Base-by-base conservation (phyloP, 2,888 invertebrate genomes). In the Brenthis daphne region DNA sequence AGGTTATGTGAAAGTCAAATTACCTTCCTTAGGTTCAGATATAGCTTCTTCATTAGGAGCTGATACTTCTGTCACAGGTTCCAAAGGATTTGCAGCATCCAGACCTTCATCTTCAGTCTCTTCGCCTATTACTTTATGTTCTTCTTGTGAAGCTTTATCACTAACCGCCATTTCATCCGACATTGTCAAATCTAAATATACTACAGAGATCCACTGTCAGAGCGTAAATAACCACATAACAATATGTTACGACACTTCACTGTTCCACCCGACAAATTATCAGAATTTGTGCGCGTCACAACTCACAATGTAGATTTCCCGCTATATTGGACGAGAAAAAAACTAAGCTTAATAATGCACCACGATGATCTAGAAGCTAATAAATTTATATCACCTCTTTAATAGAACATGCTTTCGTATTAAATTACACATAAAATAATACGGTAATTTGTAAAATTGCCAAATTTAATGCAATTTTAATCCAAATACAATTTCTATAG, bases 161-260 rank as follows among this genome's bases (percentile, higher is more conserved):
- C 86, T 84, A 83, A 89, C 85, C 86, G 90, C 91, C 89, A 92
- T 91, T 90, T 91, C 89, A 75, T 90, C 90, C 74, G 92, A 92
- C 92, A 92, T 92, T 88, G 89, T 90, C 87, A 87, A 88, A 83
- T 84, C 80, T 77, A 84, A 83, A 85, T 84, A 80, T 85, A 81
- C 82, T 82, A 79, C 80, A 82, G 78, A 79, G 82, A 81, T 79
- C 80, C 85, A 86, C 86, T 85, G 86, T 85, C 85, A 88, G 84
- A 83, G 79, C 76, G 74, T 84, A 85, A 81, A 85, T 82, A 83
- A 81, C 84, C 84, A 85, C 91, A 90, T 89, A 89, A 87, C 89
- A 87, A 84, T 80, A 78, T 82, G 82, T 86, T 85, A 84, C 82
- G 82, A 86, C 83, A 87, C 86, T 84, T 77, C 78, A 79, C 79